Conservation (phyloP, 35 echinoderm and acorn worm species). For the Chiridota heheva region DNA sequence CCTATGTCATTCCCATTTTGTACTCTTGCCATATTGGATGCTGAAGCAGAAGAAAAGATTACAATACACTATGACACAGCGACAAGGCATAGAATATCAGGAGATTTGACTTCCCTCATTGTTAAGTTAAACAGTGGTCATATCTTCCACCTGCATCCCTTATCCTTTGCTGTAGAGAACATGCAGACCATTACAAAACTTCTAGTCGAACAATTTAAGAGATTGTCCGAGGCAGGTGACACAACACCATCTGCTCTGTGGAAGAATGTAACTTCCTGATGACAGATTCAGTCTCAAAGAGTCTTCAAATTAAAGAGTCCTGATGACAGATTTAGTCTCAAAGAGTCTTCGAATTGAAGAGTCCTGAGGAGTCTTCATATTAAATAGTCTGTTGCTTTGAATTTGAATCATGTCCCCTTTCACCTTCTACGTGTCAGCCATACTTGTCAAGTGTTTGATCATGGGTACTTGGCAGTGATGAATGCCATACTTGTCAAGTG, state of each 20-base stretch:
- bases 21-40: neutral
- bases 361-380: too few species aligned
- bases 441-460: too few species aligned
- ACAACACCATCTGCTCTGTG: conserved; percentile 4
- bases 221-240: conserved; percentile 4
- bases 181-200: conserved; percentile 14
- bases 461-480: too few species aligned
- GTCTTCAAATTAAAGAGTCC: conserved; percentile 32
- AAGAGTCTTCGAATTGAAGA: too few species aligned
- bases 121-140: conserved; percentile 22
- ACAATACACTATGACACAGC: conserved; percentile 40
- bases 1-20: too few species aligned
- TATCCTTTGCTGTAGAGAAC: conserved; percentile 24
- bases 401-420: conserved; percentile 13
- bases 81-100: conserved; percentile 17
- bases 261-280: conserved; percentile 22
- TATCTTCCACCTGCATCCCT: neutral
- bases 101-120: conserved; percentile 27
- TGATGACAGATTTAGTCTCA: too few species aligned
- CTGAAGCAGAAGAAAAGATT: too few species aligned
- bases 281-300: conserved; percentile 27
- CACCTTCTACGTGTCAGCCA: neutral
- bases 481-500: too few species aligned
- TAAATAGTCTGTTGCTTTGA: conserved; percentile 28
- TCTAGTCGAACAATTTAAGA: conserved; percentile 20